Percentiles rank a stretch among this genome's conserved stretches.
phyloP scores from a whole-genome alignment of 2,797 vertebrate species.

The Tarsius wallacei region DNA sequence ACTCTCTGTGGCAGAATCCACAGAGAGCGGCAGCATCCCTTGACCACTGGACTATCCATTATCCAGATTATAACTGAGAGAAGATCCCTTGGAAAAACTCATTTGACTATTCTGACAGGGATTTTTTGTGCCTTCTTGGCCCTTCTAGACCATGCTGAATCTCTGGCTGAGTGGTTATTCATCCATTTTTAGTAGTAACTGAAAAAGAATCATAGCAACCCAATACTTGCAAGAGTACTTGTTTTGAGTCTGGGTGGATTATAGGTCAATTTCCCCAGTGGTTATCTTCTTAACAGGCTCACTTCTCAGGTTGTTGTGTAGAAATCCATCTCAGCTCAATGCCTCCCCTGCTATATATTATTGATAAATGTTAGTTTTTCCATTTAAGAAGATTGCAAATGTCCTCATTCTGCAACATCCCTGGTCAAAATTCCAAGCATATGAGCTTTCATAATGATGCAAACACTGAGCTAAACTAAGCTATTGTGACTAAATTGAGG shows the following conservation, averaged over 20 bases:
- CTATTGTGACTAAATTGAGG: too few species aligned
- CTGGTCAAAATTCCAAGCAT: not conserved
- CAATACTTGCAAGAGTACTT: not conserved
- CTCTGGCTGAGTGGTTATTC: not conserved
- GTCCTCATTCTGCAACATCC: accelerated
- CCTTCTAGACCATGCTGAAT: not conserved
- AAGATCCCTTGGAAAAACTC: not conserved
- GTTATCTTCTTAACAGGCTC: not conserved
- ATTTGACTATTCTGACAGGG: not conserved
- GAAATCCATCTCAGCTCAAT: not conserved
- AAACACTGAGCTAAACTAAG: not conserved
- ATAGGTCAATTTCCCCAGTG: not conserved
- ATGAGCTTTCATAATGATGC: too few species aligned
- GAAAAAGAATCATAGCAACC: not conserved
- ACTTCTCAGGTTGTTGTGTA: not conserved
- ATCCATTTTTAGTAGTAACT: not conserved
- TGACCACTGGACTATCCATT: accelerated
- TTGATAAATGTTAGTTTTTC: too few species aligned
- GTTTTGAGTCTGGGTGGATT: not conserved
- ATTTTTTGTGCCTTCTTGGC: not conserved
- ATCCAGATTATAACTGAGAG: not conserved
- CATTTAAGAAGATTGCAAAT: not conserved
- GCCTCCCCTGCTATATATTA: not conserved
- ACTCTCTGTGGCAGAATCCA: accelerated
- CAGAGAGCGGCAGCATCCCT: not conserved